Base-by-base conservation (phyloP, 2,888 invertebrate genomes). In the Philereme vetulata region DNA sequence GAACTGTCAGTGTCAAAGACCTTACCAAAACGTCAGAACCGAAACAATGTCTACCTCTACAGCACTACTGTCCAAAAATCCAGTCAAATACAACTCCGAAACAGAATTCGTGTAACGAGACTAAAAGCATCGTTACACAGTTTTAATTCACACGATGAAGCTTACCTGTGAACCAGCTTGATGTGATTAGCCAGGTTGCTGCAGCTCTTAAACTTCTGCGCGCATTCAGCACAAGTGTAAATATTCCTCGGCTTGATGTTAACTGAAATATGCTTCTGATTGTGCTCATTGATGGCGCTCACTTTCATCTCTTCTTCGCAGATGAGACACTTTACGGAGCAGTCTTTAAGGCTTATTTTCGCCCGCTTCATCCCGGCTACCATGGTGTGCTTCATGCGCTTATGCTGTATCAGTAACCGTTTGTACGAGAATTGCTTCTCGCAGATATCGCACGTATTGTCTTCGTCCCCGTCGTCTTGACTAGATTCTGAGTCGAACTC, bases 281-380 rank as follows among this genome's bases (percentile, higher is more conserved):
- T 93, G 72, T 93, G 93, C 61, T 84, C 86, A 58, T 91, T 92
- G 38, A 88, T 85, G 0, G 72, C 81, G 51, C 84, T 81, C 43
- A 92, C 90, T 72, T 88, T 90, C 89, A 90, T 91, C 58, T 88
- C 85, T 4, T 88, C 52, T 59, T 92, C 90, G 62, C 93, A 93
- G 42, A 91, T 88, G 48, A 89, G 77, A 64, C 93, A 93, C 52
- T 83, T 84, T 4, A 90, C 92, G 0, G 80, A 72, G 68, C 91
- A 92, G 69, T 92, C 84, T 60, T 92, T 92, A 21, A 92, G 78
- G 58, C 80, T 84, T 50, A 91, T 82, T 64, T 85, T 87, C 32
- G 92, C 88, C 8, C 90, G 79, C 65, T 90, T 91, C 40, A 81
- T 81, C 1, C 91, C 90, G 0, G 92, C 85, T 46, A 86, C 81